phyloP scores from a whole-genome alignment of 1,140 invertebrate species.

The Octopus sinensis region DNA sequence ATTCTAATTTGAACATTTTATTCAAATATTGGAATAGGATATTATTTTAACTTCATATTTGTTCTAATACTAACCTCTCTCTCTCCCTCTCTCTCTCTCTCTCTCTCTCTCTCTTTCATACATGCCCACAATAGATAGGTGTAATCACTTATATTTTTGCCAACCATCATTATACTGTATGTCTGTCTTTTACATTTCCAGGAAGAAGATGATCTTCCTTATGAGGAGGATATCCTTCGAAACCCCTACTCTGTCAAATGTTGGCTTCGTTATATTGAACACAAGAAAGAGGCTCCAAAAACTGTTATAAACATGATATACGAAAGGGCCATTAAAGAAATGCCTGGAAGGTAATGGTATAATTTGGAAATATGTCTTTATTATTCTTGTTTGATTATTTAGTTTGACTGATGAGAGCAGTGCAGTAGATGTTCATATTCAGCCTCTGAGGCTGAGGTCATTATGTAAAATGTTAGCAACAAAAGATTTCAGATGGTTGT shows the following conservation, averaged over 20 bases:
- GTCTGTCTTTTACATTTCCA: slow-evolving; percentile 30
- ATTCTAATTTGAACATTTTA: neutral
- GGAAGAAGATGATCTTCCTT: slow-evolving; percentile 92
- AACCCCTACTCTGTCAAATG: slow-evolving; percentile 97
- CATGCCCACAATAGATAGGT: neutral
- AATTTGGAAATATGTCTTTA: no score
- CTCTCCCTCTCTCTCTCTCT: neutral
- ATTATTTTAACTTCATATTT: neutral
- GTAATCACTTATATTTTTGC: neutral
- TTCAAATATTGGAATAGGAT: neutral
- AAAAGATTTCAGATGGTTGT: no score
- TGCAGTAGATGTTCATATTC: no score
- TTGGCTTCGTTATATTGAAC: slow-evolving; percentile 96
- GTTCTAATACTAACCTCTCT: neutral
- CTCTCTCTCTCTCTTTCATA: neutral
- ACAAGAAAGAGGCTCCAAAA: slow-evolving; percentile 78
- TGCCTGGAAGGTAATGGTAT: slow-evolving; percentile 75
- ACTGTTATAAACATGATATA: slow-evolving; percentile 84
- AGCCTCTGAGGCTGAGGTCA: no score
- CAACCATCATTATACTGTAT: neutral
- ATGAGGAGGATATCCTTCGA: slow-evolving; percentile 95
- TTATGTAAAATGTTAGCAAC: no score
- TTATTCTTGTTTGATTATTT: no score
- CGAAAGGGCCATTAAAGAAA: slow-evolving; percentile 90
- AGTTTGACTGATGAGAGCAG: no score